Evolutionary conservation across 2,797 vertebrate species (phyloP).

Genomic region (Falco novaeseelandiae): DNA sequence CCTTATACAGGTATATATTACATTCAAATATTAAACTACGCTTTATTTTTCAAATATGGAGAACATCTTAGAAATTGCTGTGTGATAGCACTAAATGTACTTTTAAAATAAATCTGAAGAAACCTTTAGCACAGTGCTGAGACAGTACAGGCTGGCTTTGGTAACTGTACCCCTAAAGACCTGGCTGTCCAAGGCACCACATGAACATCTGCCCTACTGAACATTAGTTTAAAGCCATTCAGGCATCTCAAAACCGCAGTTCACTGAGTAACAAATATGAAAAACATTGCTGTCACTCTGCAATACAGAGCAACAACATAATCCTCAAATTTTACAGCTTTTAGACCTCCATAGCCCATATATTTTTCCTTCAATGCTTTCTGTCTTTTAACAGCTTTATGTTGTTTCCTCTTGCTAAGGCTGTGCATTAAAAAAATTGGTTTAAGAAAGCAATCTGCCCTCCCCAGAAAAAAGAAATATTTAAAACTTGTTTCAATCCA

Average conservation of each 20-base stretch:
- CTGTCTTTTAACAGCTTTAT: background rate
- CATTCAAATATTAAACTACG: background rate
- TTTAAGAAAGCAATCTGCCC: background rate
- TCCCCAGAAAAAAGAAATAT: background rate
- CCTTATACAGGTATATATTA: background rate
- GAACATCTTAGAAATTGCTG: background rate
- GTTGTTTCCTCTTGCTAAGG: background rate
- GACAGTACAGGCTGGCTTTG: background rate
- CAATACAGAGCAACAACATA: background rate
- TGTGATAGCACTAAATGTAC: background rate
- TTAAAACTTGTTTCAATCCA: background rate
- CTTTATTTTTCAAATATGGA: background rate
- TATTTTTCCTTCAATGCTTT: background rate
- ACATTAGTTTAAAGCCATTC: background rate
- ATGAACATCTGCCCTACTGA: background rate
- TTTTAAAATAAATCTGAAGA: background rate
- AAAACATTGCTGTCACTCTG: background rate
- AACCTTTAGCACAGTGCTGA: background rate
- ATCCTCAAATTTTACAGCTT: background rate
- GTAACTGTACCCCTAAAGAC: background rate
- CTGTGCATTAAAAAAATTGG: background rate
- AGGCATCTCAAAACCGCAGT: background rate
- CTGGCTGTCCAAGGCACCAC: background rate
- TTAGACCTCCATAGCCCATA: background rate
- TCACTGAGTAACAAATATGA: background rate